These are phyloP conservation scores for Panthera leo DNA, from an alignment of 2,113 vertebrate species.

Conservation along the genomic window DNA sequence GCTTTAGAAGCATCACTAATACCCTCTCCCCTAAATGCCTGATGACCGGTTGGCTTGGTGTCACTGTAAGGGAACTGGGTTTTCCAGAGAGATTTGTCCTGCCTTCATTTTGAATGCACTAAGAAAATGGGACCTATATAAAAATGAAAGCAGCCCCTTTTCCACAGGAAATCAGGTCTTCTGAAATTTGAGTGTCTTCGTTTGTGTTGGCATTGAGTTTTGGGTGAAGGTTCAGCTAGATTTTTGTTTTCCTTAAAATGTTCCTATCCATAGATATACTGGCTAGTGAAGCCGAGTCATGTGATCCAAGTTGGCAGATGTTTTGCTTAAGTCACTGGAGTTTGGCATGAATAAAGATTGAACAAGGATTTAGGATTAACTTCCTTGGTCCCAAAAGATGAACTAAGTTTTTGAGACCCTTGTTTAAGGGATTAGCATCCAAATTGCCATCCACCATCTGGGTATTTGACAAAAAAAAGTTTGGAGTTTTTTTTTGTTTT, in stretches of 20 bases:
- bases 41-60: background rate
- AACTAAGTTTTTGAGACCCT: slow-evolving; percentile 15
- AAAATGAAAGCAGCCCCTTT: background rate
- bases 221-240: slow-evolving; percentile 39
- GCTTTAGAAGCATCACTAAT: background rate
- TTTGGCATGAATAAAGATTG: background rate
- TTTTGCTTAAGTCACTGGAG: slow-evolving; percentile 31
- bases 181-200: background rate
- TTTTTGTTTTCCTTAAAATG: slow-evolving; percentile 49
- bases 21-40: background rate
- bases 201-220: slow-evolving; percentile 43
- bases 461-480: background rate
- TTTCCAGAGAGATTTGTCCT: background rate
- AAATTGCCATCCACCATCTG: slow-evolving; percentile 9
- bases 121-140: background rate
- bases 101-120: background rate
- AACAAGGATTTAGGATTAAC: slow-evolving; percentile 34
- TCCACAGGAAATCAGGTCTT: slow-evolving; percentile 39
- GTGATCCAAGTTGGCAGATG: slow-evolving; percentile 36
- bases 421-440: slow-evolving; percentile 30
- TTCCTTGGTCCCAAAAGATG: slow-evolving; percentile 54
- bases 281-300: background rate
- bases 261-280: slow-evolving; percentile 25
- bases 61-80: background rate
- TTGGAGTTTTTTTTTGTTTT: background rate